Percentiles rank a stretch among this genome's conserved stretches.
Conservation (phyloP, 2,113 vertebrate species). For the Chaetorhynchus papuensis region DNA sequence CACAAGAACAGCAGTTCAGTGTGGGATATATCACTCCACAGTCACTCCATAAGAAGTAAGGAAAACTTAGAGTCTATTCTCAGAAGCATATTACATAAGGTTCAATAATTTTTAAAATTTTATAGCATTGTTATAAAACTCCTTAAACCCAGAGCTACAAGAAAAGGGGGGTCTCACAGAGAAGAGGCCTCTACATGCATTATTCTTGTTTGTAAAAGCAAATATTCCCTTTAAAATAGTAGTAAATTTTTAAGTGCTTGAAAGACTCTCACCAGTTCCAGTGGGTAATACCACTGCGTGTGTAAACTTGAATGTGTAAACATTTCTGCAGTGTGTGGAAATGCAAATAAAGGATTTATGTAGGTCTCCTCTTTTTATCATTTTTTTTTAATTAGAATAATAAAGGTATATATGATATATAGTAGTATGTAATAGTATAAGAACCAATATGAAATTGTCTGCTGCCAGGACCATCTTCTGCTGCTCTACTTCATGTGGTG, state of each 20-base stretch:
- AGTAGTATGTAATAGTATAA: not conserved
- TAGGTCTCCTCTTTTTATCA: not conserved
- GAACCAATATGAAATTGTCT: not conserved
- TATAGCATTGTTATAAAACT: not conserved
- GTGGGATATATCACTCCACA: not conserved
- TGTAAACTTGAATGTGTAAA: not conserved
- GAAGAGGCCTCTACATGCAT: not conserved
- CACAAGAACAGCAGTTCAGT: conserved; percentile 22
- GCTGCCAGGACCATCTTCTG: not conserved
- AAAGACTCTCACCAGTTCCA: not conserved
- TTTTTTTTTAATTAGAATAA: not conserved
- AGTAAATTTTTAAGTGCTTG: not conserved
- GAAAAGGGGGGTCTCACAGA: not conserved
- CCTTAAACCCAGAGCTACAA: not conserved
- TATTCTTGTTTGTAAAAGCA: not conserved
- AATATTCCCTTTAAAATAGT: not conserved
- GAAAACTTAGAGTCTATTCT: not conserved
- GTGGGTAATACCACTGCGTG: not conserved
- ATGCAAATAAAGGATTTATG: not conserved
- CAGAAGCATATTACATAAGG: not conserved
- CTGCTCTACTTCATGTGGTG: not conserved
- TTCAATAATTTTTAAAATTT: not conserved
- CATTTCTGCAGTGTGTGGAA: not conserved
- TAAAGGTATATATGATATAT: not conserved
- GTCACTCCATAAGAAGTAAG: not conserved